Percentiles rank a stretch among this genome's conserved stretches.
phyloP scores from a whole-genome alignment of 2,888 invertebrate species.

The Furcula furcula region DNA sequence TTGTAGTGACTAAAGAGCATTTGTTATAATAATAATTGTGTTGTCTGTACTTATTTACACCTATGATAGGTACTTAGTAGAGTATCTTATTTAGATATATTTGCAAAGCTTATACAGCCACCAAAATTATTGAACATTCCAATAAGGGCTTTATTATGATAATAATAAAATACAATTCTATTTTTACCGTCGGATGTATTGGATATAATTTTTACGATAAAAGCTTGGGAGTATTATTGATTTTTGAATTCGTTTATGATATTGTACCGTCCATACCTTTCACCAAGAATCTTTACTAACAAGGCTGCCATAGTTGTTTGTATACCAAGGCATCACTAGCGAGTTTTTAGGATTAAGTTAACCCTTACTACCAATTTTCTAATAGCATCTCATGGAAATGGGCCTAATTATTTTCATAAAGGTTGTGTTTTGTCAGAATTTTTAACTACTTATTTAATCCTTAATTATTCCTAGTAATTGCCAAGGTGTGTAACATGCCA shows the following conservation, averaged over 20 bases:
- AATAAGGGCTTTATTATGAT: constrained; percentile 27
- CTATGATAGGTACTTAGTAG: constrained; percentile 26
- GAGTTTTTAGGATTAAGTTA: constrained; percentile 6
- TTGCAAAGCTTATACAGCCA: constrained; percentile 19
- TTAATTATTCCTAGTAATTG: constrained; percentile 8
- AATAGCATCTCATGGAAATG: constrained; percentile 18
- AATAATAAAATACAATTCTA: constrained; percentile 15
- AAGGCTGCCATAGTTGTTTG: too few species aligned
- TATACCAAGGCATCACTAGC: constrained; percentile 13
- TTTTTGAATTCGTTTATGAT: constrained; percentile 3
- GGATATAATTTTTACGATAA: constrained; percentile 1
- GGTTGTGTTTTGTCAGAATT: background rate
- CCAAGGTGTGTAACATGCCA: constrained; percentile 11
- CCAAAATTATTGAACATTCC: constrained; percentile 30
- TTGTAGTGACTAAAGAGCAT: constrained; percentile 13
- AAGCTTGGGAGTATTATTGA: constrained; percentile 3
- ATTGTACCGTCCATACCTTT: constrained; percentile 24
- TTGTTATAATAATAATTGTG: constrained; percentile 15
- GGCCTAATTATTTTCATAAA: constrained; percentile 20
- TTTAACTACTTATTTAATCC: constrained; percentile 1
- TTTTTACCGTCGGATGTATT: constrained; percentile 19
- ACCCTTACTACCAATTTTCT: background rate
- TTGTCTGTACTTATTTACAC: constrained; percentile 27
- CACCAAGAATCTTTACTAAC: constrained; percentile 10
- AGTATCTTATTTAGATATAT: constrained; percentile 14